Evolutionary conservation across 1,140 invertebrate species (phyloP), one percentile per base, ranked within the genome.

Genomic region (Mactra quadrangularis): DNA sequence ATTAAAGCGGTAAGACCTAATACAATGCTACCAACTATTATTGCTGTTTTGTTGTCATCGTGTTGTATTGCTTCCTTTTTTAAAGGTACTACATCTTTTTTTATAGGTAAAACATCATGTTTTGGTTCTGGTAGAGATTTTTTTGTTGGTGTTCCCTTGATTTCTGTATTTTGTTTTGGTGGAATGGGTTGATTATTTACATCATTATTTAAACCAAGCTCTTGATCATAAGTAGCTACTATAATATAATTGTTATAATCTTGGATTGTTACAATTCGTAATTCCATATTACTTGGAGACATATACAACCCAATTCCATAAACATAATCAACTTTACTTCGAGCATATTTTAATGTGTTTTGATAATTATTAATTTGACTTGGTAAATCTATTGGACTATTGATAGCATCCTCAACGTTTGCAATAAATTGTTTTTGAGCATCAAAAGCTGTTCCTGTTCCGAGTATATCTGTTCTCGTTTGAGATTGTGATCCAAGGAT

Each of bases 191-290:
- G 0, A 0, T 22, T 19, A 35, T 72, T 33, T 0, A 72, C 15
- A 35, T 25, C 4, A 35, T 55, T 38, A 57, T 72, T 72, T 7
- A 57, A n/a, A 17, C 70, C 70, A 3, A 72, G 22, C 22, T 55
- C 22, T 53, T 27, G 38, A 17, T 71, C 25, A 25, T 79, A 15
- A 35, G 25, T 71, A 27, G 77, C 52, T 27, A 81, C 27, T 59
- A 71, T 22, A 70, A 71, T 70, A 31, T 71, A 13, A 31, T 81
- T 81, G n/a, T n/a, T n/a, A n/a, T n/a, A n/a, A n/a, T n/a, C n/a
- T n/a, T n/a, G n/a, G n/a, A n/a, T n/a, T n/a, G n/a, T n/a, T n/a
- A n/a, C n/a, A n/a, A n/a, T n/a, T n/a, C n/a, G n/a, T n/a, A n/a
- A n/a, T n/a, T n/a, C n/a, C n/a, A n/a, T n/a, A n/a, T n/a, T n/a